phyloP scores from a whole-genome alignment of 30 jellyfish, hydroid and myxozoan genomes.

The Hydractinia symbiolongicarpus region DNA sequence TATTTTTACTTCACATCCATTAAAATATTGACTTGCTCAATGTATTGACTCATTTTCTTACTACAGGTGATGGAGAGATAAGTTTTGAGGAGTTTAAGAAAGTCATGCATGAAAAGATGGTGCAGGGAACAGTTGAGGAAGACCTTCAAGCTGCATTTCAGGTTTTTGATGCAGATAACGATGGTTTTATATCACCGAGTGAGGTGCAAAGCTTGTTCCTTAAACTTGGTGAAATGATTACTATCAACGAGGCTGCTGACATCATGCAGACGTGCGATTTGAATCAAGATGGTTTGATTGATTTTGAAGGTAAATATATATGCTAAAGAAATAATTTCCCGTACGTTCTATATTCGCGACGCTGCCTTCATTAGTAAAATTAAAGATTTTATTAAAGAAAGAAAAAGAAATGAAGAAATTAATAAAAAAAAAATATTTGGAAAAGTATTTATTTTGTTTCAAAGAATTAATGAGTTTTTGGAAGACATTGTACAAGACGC shows the following conservation, averaged over 20 bases:
- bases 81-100: constrained; percentile 75
- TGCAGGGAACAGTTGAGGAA: constrained; percentile 64
- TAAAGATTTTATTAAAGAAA: too few relatives aligned
- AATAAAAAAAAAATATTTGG: too few relatives aligned
- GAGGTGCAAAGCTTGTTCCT: constrained; percentile 46
- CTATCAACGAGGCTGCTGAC: constrained; percentile 60
- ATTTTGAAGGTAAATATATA: constrained; percentile 54
- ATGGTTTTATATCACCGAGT: constrained; percentile 54
- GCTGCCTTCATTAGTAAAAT: too few relatives aligned
- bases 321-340: not conserved
- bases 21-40: not conserved
- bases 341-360: too few relatives aligned
- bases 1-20: too few relatives aligned
- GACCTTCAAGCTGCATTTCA: constrained; percentile 65
- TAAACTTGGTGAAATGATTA: constrained; percentile 55
- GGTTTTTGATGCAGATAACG: constrained; percentile 62
- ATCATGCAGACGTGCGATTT: constrained; percentile 44
- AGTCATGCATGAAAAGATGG: constrained; percentile 53
- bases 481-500: too few relatives aligned
- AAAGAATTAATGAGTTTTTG: too few relatives aligned
- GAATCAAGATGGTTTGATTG: constrained; percentile 65
- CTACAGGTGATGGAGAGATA: constrained; percentile 77
- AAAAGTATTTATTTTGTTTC: too few relatives aligned
- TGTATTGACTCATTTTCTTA: not conserved
- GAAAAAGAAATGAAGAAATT: too few relatives aligned